Evolutionary conservation across 2,113 vertebrate genomes (phyloP).

Genomic region (Mesoclemmys tuberculata): DNA sequence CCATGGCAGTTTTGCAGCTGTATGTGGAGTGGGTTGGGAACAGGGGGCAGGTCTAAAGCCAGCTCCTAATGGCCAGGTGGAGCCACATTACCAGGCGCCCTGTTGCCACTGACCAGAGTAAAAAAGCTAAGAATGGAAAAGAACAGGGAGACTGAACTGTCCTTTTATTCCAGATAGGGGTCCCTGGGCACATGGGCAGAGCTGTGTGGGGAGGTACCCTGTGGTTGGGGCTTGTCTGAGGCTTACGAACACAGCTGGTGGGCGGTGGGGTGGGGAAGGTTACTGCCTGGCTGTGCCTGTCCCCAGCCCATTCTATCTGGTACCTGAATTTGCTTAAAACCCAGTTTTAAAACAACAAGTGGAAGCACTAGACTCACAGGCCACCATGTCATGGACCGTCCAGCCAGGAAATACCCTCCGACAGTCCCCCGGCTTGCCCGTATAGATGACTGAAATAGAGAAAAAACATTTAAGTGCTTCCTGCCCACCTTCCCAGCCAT

Average conservation of each 20-base stretch:
- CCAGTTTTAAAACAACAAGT: not conserved
- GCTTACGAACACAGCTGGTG: not conserved
- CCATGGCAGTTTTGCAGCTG: rapidly evolving
- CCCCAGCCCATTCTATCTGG: not conserved
- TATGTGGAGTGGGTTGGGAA: not conserved
- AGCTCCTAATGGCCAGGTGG: not conserved
- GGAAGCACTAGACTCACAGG: conserved; percentile 84
- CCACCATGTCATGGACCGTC: conserved; percentile 94
- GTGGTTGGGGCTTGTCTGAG: not conserved
- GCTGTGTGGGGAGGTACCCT: not conserved
- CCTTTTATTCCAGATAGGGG: not conserved
- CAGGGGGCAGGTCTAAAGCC: not conserved
- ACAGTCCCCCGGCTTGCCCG: conserved; percentile 86
- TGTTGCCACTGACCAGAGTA: not conserved
- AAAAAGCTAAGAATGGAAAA: not conserved
- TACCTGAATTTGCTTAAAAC: not conserved
- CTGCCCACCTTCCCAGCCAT: not conserved
- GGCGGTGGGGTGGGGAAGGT: rapidly evolving
- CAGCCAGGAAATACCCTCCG: conserved; percentile 94
- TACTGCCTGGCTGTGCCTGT: not conserved
- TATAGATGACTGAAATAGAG: conserved; percentile 83
- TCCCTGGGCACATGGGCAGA: not conserved
- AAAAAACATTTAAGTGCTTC: not conserved
- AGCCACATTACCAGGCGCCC: not conserved
- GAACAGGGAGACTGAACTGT: not conserved